These are phyloP conservation scores for Orgyia antiqua DNA, from an alignment of 2,888 invertebrate species.

Conservation along the genomic window DNA sequence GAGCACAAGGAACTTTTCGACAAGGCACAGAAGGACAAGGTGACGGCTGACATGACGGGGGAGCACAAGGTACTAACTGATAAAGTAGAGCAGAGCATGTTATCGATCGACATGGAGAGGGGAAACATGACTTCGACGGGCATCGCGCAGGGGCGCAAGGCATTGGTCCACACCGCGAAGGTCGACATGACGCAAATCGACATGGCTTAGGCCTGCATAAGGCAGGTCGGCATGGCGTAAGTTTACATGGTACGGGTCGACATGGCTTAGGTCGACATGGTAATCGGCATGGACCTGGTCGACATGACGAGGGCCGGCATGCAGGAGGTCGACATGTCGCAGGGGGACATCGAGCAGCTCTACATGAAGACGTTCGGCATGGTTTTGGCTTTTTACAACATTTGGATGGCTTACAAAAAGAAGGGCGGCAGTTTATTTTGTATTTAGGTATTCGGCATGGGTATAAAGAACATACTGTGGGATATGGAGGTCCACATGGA, in stretches of 20 bases:
- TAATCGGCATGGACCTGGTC: constrained; percentile 2
- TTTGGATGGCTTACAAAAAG: not conserved
- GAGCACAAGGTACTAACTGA: no score
- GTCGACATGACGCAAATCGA: not conserved
- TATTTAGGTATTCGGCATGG: constrained; percentile 43
- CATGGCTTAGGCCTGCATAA: not conserved
- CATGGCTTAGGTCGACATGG: not conserved
- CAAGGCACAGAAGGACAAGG: not conserved
- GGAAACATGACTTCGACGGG: not conserved
- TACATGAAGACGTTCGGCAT: constrained; percentile 4
- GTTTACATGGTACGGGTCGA: not conserved
- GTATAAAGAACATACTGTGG: constrained; percentile 19
- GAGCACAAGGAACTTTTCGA: not conserved
- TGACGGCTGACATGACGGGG: not conserved
- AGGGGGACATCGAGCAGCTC: not conserved
- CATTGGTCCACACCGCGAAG: not conserved
- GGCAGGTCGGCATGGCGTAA: not conserved
- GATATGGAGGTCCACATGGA: constrained; percentile 28
- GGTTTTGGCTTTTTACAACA: constrained; percentile 12
- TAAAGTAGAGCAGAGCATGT: no score
- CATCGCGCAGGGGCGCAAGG: not conserved
- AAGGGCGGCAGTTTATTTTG: constrained; percentile 26
- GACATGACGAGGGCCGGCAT: not conserved
- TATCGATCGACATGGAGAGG: not conserved
- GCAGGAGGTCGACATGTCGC: not conserved